A percentile compares a stretch with the other conserved stretches of the same genome.
Evolutionary conservation across 2,888 invertebrate genomes (phyloP).

Genomic region (Nomada hirtipes): DNA sequence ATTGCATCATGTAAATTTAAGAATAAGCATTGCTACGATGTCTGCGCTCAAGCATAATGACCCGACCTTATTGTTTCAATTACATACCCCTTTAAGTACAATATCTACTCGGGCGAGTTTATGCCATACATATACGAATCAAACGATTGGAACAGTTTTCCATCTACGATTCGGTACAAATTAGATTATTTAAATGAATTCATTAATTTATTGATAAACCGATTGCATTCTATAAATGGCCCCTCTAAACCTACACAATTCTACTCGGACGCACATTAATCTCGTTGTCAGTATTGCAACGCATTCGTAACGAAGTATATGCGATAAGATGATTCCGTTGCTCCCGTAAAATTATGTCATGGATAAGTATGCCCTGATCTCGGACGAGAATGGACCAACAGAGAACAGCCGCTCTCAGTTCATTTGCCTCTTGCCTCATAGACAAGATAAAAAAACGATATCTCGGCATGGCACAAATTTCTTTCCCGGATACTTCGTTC

Average conservation of each 20-base stretch:
- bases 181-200: neutral
- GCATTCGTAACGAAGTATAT: neutral
- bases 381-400: constrained; percentile 11
- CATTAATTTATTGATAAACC: neutral
- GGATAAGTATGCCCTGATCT: constrained; percentile 26
- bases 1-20: neutral
- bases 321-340: neutral
- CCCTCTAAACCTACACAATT: neutral
- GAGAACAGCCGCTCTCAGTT: constrained; percentile 30
- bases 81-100: neutral
- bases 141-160: neutral
- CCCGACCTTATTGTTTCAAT: constrained; percentile 24
- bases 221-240: neutral
- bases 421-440: neutral
- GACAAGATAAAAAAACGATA: constrained; percentile 12
- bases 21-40: neutral
- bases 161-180: neutral
- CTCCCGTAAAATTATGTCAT: constrained; percentile 34
- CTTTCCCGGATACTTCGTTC: neutral
- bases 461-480: neutral
- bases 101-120: too few species aligned
- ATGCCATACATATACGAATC: too few species aligned
- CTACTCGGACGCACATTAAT: constrained; percentile 15
- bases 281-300: neutral
- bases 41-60: neutral